A percentile compares a stretch with the other conserved stretches of the same genome.
Conservation (phyloP, 2,113 vertebrate genomes). For the mouse (Mus musculus) region DNA sequence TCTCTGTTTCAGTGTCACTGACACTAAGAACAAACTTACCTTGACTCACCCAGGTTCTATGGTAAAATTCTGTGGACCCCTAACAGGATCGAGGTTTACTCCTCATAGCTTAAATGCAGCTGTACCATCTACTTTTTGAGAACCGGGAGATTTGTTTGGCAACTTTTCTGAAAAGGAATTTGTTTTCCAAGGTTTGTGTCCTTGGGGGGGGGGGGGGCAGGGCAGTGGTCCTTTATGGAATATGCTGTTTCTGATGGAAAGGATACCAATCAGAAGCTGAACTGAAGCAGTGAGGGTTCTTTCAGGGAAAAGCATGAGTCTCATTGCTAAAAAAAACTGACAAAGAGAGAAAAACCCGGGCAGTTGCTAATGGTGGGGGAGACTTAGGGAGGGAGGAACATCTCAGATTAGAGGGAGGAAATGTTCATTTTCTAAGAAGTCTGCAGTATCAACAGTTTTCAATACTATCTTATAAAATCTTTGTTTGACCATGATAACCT, state of each 20-base stretch:
- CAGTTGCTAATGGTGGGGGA: neutral
- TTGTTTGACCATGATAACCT: neutral
- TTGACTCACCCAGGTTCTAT: neutral
- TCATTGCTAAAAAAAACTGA: neutral
- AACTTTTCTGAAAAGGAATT: neutral
- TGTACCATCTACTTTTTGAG: neutral
- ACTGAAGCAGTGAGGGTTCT: neutral
- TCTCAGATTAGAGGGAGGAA: neutral
- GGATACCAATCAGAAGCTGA: neutral
- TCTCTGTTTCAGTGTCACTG: neutral
- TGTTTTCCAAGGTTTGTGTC: neutral
- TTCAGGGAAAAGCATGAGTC: neutral
- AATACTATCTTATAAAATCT: neutral
- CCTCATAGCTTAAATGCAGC: neutral
- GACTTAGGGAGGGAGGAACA: neutral
- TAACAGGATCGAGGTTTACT: neutral
- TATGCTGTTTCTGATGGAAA: neutral
- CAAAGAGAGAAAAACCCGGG: neutral
- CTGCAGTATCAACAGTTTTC: neutral
- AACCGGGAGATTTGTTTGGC: neutral
- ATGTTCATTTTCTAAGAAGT: neutral
- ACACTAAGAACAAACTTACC: neutral
- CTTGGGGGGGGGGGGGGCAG: rapidly evolving
- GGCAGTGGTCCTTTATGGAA: neutral
- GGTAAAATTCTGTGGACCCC: neutral